phyloP scores from a whole-genome alignment of 30 jellyfish, hydroid and myxozoan genomes.

The Sanderia malayensis region DNA sequence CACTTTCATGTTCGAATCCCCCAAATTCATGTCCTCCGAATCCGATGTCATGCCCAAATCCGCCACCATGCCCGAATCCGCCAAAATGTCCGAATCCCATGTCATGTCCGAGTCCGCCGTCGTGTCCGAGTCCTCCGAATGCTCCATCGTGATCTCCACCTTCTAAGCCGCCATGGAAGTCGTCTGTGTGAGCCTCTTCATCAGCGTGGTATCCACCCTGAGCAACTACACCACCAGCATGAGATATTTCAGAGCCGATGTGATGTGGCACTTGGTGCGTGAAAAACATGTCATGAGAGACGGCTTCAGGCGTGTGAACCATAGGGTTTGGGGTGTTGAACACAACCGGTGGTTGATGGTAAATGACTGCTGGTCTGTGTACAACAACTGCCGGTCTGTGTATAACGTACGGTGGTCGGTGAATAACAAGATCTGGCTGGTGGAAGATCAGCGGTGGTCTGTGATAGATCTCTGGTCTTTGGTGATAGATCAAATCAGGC shows the following conservation, averaged over 20 bases:
- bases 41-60: slow-evolving; percentile 32
- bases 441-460: slow-evolving; percentile 80
- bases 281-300: slow-evolving; percentile 85
- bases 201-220: slow-evolving; percentile 61
- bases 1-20: no score
- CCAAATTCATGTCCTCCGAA: slow-evolving; percentile 10
- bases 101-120: slow-evolving; percentile 29
- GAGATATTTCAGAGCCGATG: slow-evolving; percentile 59
- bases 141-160: slow-evolving; percentile 33
- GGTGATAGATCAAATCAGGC: slow-evolving; percentile 81
- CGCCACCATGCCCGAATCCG: slow-evolving; percentile 27
- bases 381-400: slow-evolving; percentile 80
- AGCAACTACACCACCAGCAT: slow-evolving; percentile 66
- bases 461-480: slow-evolving; percentile 77
- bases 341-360: slow-evolving; percentile 83
- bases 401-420: slow-evolving; percentile 72
- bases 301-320: slow-evolving; percentile 69
- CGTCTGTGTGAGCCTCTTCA: slow-evolving; percentile 26
- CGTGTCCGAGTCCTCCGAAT: slow-evolving; percentile 47
- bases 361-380: slow-evolving; percentile 73
- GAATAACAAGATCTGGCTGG: slow-evolving; percentile 78
- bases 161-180: slow-evolving; percentile 20
- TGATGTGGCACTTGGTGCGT: slow-evolving; percentile 70
- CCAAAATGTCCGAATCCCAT: no score
- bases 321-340: slow-evolving; percentile 86